Base-by-base conservation (phyloP, 1,140 invertebrate species). In the Aporrectodea caliginosa region DNA sequence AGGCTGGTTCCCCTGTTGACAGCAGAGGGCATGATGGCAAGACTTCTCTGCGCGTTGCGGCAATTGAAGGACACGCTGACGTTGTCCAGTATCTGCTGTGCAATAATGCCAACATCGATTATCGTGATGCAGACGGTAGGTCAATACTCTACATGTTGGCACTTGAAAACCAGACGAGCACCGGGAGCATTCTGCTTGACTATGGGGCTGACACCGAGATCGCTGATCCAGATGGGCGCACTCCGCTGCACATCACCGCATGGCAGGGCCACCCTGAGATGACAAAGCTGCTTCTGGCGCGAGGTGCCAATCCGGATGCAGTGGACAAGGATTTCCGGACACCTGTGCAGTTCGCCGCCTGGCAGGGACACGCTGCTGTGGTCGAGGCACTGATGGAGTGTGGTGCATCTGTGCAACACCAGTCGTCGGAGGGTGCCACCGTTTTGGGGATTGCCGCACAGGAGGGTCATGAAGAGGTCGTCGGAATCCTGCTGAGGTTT, bases 341-440 rank as follows among this genome's bases (percentile, higher is more conserved):
- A 0, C 93, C 96, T 1, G 87, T 96, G 29, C 94, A 78, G 58
- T 95, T 94, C 27, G 95, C 95, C 27, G 93, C 94, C 74, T 98
- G 95, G 95, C 94, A 97, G 86, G 96, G 96, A 6, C 94, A 97
- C 83, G 91, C 92, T 31, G 91, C 92, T 77, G 94, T 95, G 68
- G 94, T 98, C 70, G 91, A 92, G 75, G 89, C 96, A 43, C 89
- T 98, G 16, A 78, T 88, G 70, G 84, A 85, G 35, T 82, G 82
- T 29, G 85, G 85, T 2, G 95, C 95, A 0, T 89, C 90, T 79
- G 93, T 95, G 16, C 93, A 97, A 89, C 95, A 97, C 85, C 93
- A 94, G 12, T 98, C 96, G 85, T 96, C 95, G 86, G 95, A 98
- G 84, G 96, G 96, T 43, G 96, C 96, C 43, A 98, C 96, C 72